A percentile compares a stretch with the other conserved stretches of the same genome.
These are phyloP conservation scores for Cebus imitator DNA, from an alignment of 2,113 vertebrate genomes.

Conservation along the genomic window DNA sequence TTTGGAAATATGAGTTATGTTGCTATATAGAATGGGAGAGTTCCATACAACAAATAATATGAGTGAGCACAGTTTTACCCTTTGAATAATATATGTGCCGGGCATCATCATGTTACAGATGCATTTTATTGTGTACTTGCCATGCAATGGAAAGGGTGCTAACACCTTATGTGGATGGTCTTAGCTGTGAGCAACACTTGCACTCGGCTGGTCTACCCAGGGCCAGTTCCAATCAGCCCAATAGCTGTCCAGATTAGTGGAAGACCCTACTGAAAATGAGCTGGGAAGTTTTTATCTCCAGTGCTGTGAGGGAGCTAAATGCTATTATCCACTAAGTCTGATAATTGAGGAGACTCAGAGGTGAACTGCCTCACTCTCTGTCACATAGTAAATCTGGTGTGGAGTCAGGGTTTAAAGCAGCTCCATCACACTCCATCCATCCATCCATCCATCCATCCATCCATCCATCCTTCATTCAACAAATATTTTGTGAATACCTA, in stretches of 20 bases:
- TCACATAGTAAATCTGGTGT: neutral
- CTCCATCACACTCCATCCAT: neutral
- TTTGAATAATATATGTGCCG: neutral
- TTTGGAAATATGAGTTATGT: neutral
- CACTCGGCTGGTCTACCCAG: neutral
- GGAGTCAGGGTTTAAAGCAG: neutral
- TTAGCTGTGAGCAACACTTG: neutral
- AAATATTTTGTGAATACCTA: neutral
- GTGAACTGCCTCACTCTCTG: neutral
- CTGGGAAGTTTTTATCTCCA: neutral
- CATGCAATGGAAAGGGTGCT: neutral
- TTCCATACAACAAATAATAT: neutral
- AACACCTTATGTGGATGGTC: neutral
- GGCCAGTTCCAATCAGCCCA: fast-evolving
- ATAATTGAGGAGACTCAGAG: neutral
- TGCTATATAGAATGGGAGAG: neutral
- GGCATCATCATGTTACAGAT: neutral
- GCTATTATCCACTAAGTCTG: neutral
- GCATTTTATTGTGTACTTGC: neutral
- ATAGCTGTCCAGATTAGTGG: neutral
- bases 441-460: neutral
- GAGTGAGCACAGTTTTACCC: neutral
- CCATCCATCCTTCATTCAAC: neutral
- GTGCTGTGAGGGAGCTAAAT: neutral
- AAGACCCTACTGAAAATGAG: neutral